Evolutionary conservation across 2,113 vertebrate genomes (phyloP).

Genomic region (Cricetomys ansorgei): DNA sequence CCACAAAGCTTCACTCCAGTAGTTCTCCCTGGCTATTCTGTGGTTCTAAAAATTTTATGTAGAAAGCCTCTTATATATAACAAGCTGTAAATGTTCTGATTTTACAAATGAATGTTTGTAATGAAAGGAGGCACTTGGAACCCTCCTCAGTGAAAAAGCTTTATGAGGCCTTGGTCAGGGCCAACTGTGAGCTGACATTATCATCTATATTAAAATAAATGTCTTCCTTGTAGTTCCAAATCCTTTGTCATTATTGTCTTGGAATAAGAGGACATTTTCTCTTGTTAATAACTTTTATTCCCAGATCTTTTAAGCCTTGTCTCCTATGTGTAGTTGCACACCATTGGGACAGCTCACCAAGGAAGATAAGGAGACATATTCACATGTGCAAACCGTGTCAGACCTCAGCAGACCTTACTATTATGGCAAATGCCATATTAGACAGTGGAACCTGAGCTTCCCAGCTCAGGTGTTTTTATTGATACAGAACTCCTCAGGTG

Average conservation of each 20-base stretch:
- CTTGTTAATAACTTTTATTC: not conserved
- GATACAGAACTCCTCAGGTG: too few relatives aligned
- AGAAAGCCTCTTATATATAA: not conserved
- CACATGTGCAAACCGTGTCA: too few relatives aligned
- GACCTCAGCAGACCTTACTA: too few relatives aligned
- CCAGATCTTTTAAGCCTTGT: not conserved
- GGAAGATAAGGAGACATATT: too few relatives aligned
- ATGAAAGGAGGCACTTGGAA: not conserved
- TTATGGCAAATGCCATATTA: too few relatives aligned
- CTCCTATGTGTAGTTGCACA: too few relatives aligned
- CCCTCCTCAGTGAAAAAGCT: not conserved
- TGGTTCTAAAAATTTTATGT: constrained; percentile 36
- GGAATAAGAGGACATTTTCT: not conserved
- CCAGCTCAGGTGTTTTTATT: too few relatives aligned
- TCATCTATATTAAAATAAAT: not conserved
- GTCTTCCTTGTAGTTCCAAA: not conserved
- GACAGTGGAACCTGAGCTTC: too few relatives aligned
- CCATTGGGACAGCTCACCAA: too few relatives aligned
- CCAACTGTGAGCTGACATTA: not conserved
- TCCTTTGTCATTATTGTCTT: not conserved
- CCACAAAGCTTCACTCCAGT: constrained; percentile 26
- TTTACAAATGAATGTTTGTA: too few relatives aligned
- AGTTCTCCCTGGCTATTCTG: not conserved
- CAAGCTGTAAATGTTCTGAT: constrained; percentile 43
- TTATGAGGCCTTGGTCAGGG: not conserved